These are phyloP conservation scores for Pholis gunnellus DNA, from an alignment of 2,113 vertebrate species.

Conservation along the genomic window DNA sequence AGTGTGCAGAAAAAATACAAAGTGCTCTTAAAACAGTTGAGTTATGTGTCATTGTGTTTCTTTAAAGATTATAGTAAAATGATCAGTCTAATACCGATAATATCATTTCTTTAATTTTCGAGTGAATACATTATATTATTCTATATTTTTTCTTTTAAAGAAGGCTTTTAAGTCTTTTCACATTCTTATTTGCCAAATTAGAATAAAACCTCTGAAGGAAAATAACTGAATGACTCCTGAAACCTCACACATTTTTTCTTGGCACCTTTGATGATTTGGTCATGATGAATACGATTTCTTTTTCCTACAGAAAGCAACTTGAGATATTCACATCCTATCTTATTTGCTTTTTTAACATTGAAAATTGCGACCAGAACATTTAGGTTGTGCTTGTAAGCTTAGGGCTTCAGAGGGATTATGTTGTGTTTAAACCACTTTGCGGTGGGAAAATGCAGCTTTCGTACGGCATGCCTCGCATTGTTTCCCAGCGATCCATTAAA, in stretches of 20 bases:
- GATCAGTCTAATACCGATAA: no score
- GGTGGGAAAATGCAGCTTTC: constrained; percentile 30
- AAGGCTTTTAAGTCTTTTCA: not conserved
- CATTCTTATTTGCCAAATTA: not conserved
- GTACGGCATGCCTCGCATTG: constrained; percentile 15
- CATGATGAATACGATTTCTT: not conserved
- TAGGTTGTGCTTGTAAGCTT: constrained; percentile 7
- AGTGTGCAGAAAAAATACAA: not conserved
- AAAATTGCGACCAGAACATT: not conserved
- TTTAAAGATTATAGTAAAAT: not conserved
- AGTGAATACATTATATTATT: no score
- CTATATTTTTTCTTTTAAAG: not conserved
- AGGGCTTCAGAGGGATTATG: not conserved
- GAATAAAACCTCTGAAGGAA: not conserved
- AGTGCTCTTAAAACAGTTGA: not conserved
- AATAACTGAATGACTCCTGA: not conserved
- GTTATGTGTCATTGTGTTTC: not conserved
- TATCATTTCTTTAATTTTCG: not conserved
- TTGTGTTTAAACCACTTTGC: constrained; percentile 38
- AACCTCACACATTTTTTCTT: not conserved
- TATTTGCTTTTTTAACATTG: not conserved
- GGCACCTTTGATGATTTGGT: not conserved
- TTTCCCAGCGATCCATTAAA: constrained; percentile 59
- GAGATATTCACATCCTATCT: not conserved
- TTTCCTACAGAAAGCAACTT: not conserved